A percentile compares a stretch with the other conserved stretches of the same genome.
These are phyloP conservation scores for Herpetotheres cachinnans DNA, from an alignment of 2,113 vertebrate genomes.

Conservation along the genomic window DNA sequence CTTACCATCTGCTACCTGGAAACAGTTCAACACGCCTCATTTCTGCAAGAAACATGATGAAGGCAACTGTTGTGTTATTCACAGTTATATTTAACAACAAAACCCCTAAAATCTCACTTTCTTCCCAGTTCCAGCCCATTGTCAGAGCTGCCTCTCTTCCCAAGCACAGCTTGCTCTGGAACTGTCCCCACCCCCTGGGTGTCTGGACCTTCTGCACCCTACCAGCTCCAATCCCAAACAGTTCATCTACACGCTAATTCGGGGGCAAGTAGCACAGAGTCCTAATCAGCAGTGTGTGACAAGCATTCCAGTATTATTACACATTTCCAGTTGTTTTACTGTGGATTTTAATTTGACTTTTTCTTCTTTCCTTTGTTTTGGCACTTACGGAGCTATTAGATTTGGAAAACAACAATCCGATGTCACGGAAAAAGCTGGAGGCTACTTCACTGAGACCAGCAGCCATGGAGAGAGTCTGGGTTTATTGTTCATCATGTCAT, in stretches of 20 bases:
- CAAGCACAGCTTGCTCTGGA: background rate
- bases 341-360: background rate
- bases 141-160: background rate
- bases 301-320: background rate
- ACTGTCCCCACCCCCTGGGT: background rate
- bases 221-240: background rate
- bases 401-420: fast-evolving
- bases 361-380: background rate
- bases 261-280: background rate
- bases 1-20: conserved; percentile 42
- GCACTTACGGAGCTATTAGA: background rate
- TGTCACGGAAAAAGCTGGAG: background rate
- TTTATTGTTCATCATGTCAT: background rate
- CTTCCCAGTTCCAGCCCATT: background rate
- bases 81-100: conserved; percentile 5
- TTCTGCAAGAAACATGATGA: background rate
- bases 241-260: background rate
- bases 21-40: conserved; percentile 7
- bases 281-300: background rate
- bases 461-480: background rate
- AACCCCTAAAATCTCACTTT: background rate
- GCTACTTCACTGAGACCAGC: background rate
- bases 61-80: background rate
- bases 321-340: background rate
- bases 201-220: background rate